A percentile compares a stretch with the other conserved stretches of the same genome.
Evolutionary conservation across 1,140 invertebrate genomes (phyloP).

Genomic region (Temnothorax curvispinosus): DNA sequence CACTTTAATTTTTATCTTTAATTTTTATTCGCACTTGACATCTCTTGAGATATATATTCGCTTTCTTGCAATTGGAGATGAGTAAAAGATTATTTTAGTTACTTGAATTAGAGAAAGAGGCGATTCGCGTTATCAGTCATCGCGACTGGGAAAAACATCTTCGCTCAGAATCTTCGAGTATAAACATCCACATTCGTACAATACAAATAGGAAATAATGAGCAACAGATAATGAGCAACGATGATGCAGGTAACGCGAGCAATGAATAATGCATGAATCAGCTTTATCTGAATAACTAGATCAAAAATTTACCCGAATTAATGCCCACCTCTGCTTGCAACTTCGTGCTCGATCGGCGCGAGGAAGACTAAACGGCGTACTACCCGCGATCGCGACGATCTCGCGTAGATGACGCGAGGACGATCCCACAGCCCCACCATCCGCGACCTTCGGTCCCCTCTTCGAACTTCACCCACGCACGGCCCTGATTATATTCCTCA

Average conservation of each 20-base stretch:
- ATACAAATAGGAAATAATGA: neutral
- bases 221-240: neutral
- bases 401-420: constrained; percentile 38
- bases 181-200: neutral
- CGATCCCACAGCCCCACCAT: constrained; percentile 48
- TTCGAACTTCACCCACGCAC: constrained; percentile 66
- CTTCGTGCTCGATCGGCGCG: constrained; percentile 9
- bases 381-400: neutral
- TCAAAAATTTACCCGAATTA: neutral
- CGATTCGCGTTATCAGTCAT: neutral
- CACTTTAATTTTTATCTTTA: too few relatives aligned
- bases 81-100: neutral
- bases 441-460: constrained; percentile 54
- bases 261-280: neutral
- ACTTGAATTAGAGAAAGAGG: neutral
- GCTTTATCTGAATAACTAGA: neutral
- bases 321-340: neutral
- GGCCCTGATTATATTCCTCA: constrained; percentile 64
- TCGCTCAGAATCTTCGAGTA: neutral
- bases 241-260: neutral
- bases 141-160: neutral
- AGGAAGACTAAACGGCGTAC: constrained; percentile 39
- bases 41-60: neutral
- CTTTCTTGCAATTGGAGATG: neutral
- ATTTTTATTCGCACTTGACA: too few relatives aligned